Evolutionary conservation across 2,888 invertebrate genomes (phyloP), one percentile per base, ranked within the genome.

Genomic region (Acanthosepion pharaonis): DNA sequence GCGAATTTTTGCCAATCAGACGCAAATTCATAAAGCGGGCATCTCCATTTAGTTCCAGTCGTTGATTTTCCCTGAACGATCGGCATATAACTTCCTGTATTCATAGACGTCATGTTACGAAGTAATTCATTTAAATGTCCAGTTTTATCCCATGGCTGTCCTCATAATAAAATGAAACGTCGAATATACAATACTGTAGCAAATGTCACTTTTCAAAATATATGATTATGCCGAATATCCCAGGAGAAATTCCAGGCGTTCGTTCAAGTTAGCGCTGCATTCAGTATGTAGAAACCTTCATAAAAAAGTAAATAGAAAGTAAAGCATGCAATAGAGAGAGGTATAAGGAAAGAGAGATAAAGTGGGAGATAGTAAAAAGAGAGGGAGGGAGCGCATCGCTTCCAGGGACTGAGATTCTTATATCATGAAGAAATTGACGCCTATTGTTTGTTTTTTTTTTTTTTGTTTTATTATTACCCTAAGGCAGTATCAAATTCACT

Each of bases 101-200:
- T n/a, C 33, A 78, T 78, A 78, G n/a, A 78, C 78, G n/a, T 78
- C 78, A 33, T 78, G 78, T 78, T 78, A 78, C 78, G n/a, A 33
- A 33, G n/a, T 78, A 78, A 78, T 78, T 78, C n/a, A 78, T 78
- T 78, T 78, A 78, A 78, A 78, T 78, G 78, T 78, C 78, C n/a
- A 78, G 78, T 78, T n/a, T 78, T 78, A 78, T 78, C 78, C 78
- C n/a, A n/a, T 33, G 78, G 78, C 78, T 78, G 78, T 78, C 78
- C 78, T 9, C n/a, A 33, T 33, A 78, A 78, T 78, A 78, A 78
- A 78, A 78, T 78, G 78, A 78, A 78, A 33, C 28, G n/a, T 9
- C 78, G n/a, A 78, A 23, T 78, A 23, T 78, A 78, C 78, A 78
- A 78, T 78, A 11, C 11, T 78, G 78, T 11, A 78, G 78, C 78